phyloP scores from a whole-genome alignment of 2,888 invertebrate genomes.

The Conus canariensis region DNA sequence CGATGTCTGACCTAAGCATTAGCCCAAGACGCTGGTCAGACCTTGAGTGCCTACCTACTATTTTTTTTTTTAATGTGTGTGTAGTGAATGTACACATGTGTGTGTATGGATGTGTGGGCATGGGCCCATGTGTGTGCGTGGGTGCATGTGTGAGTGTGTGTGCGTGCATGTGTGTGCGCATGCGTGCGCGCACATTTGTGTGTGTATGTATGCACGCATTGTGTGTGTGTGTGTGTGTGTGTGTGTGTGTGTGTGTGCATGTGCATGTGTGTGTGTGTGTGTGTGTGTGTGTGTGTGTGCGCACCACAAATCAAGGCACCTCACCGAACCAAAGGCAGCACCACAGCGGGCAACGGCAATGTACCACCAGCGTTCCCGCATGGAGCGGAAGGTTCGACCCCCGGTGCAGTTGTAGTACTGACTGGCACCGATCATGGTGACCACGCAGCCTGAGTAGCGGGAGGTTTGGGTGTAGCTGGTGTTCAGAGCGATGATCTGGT shows the following conservation, averaged over 20 bases:
- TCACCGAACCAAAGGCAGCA: conserved; percentile 81
- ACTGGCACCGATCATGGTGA: conserved; percentile 48
- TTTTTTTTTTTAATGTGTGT: no score
- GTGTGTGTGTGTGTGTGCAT: no score
- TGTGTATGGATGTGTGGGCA: background rate
- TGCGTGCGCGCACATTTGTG: no score
- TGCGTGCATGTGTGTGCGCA: background rate
- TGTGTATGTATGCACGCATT: no score
- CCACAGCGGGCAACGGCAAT: conserved; percentile 90
- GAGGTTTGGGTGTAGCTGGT: conserved; percentile 55
- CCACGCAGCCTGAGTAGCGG: conserved; percentile 63
- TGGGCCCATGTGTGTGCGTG: background rate
- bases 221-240: no score
- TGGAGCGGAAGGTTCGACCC: conserved; percentile 86
- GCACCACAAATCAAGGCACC: background rate
- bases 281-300: background rate
- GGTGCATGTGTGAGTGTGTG: background rate
- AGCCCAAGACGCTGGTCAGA: no score
- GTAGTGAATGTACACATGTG: background rate
- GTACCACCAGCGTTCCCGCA: conserved; percentile 96
- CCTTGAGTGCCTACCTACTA: no score
- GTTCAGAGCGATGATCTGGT: conserved; percentile 89
- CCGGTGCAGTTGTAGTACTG: conserved; percentile 70
- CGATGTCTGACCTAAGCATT: no score
- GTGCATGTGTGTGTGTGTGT: no score